Evolutionary conservation across 1,140 invertebrate species (phyloP), one percentile per base, ranked within the genome.

Genomic region (Hypsibius dujardini): DNA sequence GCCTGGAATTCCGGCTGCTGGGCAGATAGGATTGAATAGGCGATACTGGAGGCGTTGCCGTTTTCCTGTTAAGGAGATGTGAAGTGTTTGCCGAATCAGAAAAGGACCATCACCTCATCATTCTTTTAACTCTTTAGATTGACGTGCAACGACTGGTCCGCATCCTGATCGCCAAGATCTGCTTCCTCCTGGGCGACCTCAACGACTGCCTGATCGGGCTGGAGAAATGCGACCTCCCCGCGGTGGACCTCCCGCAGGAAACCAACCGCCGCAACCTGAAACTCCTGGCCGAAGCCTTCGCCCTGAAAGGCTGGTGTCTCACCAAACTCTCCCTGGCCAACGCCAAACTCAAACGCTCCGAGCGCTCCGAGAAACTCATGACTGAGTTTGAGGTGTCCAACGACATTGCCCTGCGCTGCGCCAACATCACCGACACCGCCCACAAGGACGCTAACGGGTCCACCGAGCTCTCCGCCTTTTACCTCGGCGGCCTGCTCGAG

Each of bases 191-290:
- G 7, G 62, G 42, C 45, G 62, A 67, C 45, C 42, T 67, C 62
- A 67, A 42, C 7, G 7, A 67, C 3, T 67, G 62, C 45, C 7
- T 14, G 7, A 67, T 67, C 62, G 45, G 7, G 7, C 62, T 67
- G 42, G 62, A 67, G 7, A 67, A 67, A 42, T 3, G 62, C 7
- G 7, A 67, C 42, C 7, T 67, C 3, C 12, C 3, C 62, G 42
- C 3, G 7, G 3, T 67, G 12, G 62, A 67, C 62, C 3, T 67
- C 3, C 45, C 62, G 7, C 62, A 67, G 7, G 62, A 67, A 42
- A 42, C 42, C 62, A 67, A 67, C 42, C 62, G 62, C 3, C 7
- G 62, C 7, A 67, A 67, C 62, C 62, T 67, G 7, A 7, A 67
- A 42, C 12, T 42, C 45, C 3, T 67, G 3, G 62, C 62, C 7